Percentiles rank a stretch among this genome's conserved stretches.
These are phyloP conservation scores for Riparia riparia DNA, from an alignment of 2,113 vertebrate species.

Conservation along the genomic window DNA sequence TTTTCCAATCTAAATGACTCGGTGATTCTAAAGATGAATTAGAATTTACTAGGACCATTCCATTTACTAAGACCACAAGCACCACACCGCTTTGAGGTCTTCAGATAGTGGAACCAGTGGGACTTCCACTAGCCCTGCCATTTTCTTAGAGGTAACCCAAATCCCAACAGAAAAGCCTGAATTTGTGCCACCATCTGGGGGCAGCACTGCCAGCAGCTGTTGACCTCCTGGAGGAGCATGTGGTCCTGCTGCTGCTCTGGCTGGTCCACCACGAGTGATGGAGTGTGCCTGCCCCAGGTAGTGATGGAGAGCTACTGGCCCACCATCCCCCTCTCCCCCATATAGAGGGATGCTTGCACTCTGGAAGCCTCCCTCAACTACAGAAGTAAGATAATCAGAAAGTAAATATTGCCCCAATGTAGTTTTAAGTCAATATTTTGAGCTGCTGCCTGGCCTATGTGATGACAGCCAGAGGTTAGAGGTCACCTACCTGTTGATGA, in stretches of 20 bases:
- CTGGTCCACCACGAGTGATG: neutral
- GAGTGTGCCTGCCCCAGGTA: neutral
- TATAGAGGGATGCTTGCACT: neutral
- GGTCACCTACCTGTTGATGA: conserved; percentile 58
- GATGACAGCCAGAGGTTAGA: neutral
- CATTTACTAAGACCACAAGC: neutral
- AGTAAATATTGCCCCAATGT: conserved; percentile 12
- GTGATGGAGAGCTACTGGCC: neutral
- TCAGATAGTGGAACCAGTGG: neutral
- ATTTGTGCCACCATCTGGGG: neutral
- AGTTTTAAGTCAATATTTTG: conserved; percentile 48
- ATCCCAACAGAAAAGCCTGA: neutral
- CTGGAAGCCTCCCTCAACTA: neutral
- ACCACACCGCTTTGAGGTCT: neutral
- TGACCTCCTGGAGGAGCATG: neutral
- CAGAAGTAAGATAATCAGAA: neutral
- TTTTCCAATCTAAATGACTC: neutral
- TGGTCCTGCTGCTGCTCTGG: neutral
- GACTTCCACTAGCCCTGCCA: rapidly evolving
- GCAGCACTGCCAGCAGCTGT: neutral
- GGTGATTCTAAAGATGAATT: neutral
- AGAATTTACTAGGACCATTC: neutral
- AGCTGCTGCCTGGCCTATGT: neutral
- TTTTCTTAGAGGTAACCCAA: neutral
- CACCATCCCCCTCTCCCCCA: neutral